Conservation (phyloP, 2,888 invertebrate species). For the Dichetophora obliterata region DNA sequence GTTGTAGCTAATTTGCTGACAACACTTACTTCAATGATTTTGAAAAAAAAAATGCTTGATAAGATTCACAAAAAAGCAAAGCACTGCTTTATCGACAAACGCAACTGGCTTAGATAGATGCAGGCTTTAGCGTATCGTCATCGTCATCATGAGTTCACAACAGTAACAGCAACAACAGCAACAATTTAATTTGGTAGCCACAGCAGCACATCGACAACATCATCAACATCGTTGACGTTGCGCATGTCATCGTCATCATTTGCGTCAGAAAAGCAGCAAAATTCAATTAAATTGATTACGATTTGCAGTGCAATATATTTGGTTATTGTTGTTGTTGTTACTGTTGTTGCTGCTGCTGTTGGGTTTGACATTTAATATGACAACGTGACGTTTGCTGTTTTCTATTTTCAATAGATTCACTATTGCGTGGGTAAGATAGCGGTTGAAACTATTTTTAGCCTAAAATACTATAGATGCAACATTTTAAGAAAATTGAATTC, state of each 20-base stretch:
- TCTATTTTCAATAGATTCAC: slow-evolving; percentile 34
- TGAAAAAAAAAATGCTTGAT: no score
- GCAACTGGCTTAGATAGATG: background rate
- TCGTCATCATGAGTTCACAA: background rate
- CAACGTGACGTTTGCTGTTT: slow-evolving; percentile 13
- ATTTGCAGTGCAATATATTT: slow-evolving; percentile 48
- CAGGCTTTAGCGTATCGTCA: background rate
- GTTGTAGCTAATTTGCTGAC: no score
- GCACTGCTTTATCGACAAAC: no score
- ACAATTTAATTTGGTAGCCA: no score
- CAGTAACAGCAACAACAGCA: background rate
- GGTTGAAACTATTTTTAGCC: background rate
- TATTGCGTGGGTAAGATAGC: background rate
- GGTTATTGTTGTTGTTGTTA: slow-evolving; percentile 41
- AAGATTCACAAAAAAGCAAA: no score
- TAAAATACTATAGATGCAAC: no score
- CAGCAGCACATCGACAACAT: background rate
- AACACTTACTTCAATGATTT: no score
- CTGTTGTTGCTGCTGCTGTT: no score
- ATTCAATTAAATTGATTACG: slow-evolving; percentile 62
- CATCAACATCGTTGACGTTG: background rate
- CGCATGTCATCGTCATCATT: slow-evolving; percentile 6
- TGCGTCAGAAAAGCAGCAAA: slow-evolving; percentile 54
- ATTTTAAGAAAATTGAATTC: no score
- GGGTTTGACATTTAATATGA: background rate